Conservation (phyloP, 2,888 invertebrate species). For the Callinectes sapidus region DNA sequence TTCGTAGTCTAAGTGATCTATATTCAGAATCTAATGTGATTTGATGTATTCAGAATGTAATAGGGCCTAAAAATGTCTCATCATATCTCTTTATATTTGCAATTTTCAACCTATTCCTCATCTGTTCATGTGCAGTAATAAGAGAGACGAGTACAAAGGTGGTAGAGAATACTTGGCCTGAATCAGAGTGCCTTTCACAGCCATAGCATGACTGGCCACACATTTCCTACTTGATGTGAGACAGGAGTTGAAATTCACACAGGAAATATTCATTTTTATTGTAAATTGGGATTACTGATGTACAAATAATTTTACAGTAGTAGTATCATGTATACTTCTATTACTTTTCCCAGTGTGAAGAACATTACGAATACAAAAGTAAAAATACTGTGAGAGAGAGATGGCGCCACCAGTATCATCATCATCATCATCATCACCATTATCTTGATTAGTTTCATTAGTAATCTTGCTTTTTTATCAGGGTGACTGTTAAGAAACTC, state of each 20-base stretch:
- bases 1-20: too few relatives aligned
- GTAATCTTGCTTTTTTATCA: not conserved
- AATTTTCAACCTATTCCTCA: too few relatives aligned
- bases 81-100: too few relatives aligned
- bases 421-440: too few relatives aligned
- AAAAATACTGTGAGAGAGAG: constrained; percentile 64
- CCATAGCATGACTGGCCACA: too few relatives aligned
- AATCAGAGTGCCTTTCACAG: too few relatives aligned
- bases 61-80: too few relatives aligned
- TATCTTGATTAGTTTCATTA: not conserved
- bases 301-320: constrained; percentile 66
- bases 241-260: not conserved
- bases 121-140: too few relatives aligned
- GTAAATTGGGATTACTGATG: constrained; percentile 61
- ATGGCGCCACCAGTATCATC: constrained; percentile 17
- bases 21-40: too few relatives aligned
- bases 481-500: not conserved
- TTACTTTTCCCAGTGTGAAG: constrained; percentile 29
- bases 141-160: too few relatives aligned
- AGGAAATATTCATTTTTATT: constrained; percentile 63
- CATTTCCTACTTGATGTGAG: not conserved
- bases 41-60: too few relatives aligned
- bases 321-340: not conserved
- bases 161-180: too few relatives aligned
- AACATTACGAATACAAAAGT: constrained; percentile 61